Base-by-base conservation (phyloP, 2,113 vertebrate genomes). In the Xyrauchen texanus region DNA sequence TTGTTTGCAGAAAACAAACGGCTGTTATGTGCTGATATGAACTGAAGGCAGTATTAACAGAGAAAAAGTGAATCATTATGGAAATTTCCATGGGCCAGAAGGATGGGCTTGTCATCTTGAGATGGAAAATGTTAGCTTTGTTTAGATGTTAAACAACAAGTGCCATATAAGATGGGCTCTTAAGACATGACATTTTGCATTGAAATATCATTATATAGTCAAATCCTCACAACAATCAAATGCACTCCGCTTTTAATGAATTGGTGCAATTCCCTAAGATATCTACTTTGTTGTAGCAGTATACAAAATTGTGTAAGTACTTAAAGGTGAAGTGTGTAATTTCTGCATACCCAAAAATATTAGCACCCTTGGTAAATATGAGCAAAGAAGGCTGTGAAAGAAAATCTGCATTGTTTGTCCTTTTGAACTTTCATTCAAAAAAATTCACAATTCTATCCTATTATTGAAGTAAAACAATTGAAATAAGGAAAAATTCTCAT, bases 61-160 rank as follows among this genome's bases (percentile, higher is more conserved):
- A 44, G 47, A 53, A 65, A 44, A 42, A 15, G 42, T 49, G 60
- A 4, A 5, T 76, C 12, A 42, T 76, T 3, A 42, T 5, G 61
- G 21, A 53, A 53, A 63, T 88, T 88, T 88, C 87, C 79, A 79
- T 15, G 81, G 42, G 70, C 52, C 49, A 2, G 21, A 52, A 71
- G 65, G 78, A 80, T 63, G 47, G 74, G 82, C 70, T 75, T 78
- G 87, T 84, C 82, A 83, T 84, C 83, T 81, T 87, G 86, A 62
- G 83, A 84, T 88, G 90, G 90, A 90, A 91, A 90, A 83, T 85
- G 76, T 83, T 88, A 85, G 85, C 81, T 80, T 82, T 91, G 91
- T 91, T 90, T 85, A 60, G 84, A 88, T 79, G 81, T 82, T 70
- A 91, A 91, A 91, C 89, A 91, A 60, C 64, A 84, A 6, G 44